These are phyloP conservation scores for Molossus molossus DNA, from an alignment of 2,797 vertebrate genomes.

Conservation along the genomic window DNA sequence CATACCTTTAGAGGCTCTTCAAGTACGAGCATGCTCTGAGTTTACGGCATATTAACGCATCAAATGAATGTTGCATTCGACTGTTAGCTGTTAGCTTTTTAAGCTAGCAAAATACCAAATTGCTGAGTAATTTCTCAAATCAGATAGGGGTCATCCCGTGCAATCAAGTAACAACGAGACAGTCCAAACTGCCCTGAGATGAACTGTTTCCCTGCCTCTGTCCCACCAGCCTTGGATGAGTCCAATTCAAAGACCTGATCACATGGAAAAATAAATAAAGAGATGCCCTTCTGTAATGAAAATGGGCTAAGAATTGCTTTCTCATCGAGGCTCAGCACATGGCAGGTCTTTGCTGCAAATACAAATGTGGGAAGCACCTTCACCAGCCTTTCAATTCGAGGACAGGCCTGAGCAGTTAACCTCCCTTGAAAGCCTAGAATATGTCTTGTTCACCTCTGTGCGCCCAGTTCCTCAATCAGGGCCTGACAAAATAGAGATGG, in stretches of 20 bases:
- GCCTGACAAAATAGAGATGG: not conserved
- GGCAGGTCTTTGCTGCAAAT: not conserved
- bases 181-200: not conserved
- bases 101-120: constrained; percentile 64
- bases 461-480: not conserved
- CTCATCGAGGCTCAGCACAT: not conserved
- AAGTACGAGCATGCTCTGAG: not conserved
- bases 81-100: not conserved
- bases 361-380: not conserved
- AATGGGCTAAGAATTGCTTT: not conserved
- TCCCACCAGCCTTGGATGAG: not conserved
- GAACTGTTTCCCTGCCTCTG: not conserved
- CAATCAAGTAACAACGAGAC: constrained; percentile 45
- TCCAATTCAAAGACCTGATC: not conserved
- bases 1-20: not conserved
- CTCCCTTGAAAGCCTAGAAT: not conserved
- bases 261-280: not conserved
- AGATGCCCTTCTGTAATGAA: not conserved
- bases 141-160: constrained; percentile 25
- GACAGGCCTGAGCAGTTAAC: not conserved
- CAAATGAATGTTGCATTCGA: constrained; percentile 32
- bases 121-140: constrained; percentile 69
- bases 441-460: not conserved
- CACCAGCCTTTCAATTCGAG: not conserved
- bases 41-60: constrained; percentile 20